These are phyloP conservation scores for Eupithecia subfuscata DNA, from an alignment of 2,888 invertebrate species.

Conservation along the genomic window DNA sequence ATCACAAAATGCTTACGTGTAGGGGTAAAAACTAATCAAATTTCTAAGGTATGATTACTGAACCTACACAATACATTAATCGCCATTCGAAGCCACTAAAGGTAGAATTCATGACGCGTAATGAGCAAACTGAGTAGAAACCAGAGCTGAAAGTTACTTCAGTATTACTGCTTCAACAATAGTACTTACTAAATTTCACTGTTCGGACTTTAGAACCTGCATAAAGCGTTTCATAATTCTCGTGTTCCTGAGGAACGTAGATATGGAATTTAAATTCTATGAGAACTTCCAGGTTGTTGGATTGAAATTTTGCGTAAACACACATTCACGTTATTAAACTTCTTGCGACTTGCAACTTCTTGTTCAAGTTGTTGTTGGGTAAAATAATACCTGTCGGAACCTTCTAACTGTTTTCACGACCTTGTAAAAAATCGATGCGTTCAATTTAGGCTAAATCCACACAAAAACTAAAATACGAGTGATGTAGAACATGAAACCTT, in stretches of 20 bases:
- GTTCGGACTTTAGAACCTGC: constrained; percentile 24
- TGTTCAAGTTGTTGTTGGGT: constrained; percentile 3
- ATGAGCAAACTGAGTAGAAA: constrained; percentile 27
- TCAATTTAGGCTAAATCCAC: background rate
- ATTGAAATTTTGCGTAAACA: constrained; percentile 16
- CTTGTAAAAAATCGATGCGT: background rate
- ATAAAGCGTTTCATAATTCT: constrained; percentile 21
- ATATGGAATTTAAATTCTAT: constrained; percentile 35
- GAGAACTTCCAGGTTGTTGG: constrained; percentile 10
- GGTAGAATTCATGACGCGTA: constrained; percentile 26
- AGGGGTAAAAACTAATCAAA: background rate
- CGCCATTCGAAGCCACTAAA: constrained; percentile 24
- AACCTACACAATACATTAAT: constrained; percentile 23
- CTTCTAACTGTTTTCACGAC: background rate
- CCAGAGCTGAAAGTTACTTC: constrained; percentile 27
- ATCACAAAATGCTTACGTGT: background rate
- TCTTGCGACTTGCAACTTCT: background rate
- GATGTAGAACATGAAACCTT: background rate
- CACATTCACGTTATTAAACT: constrained; percentile 10
- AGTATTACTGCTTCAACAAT: constrained; percentile 25
- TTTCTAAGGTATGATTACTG: background rate
- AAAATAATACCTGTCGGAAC: background rate
- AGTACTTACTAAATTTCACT: constrained; percentile 21
- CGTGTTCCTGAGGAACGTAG: constrained; percentile 23
- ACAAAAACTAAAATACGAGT: background rate